A percentile compares a stretch with the other conserved stretches of the same genome.
Evolutionary conservation across 2,113 vertebrate genomes (phyloP).

Genomic region (Xenopus tropicalis): DNA sequence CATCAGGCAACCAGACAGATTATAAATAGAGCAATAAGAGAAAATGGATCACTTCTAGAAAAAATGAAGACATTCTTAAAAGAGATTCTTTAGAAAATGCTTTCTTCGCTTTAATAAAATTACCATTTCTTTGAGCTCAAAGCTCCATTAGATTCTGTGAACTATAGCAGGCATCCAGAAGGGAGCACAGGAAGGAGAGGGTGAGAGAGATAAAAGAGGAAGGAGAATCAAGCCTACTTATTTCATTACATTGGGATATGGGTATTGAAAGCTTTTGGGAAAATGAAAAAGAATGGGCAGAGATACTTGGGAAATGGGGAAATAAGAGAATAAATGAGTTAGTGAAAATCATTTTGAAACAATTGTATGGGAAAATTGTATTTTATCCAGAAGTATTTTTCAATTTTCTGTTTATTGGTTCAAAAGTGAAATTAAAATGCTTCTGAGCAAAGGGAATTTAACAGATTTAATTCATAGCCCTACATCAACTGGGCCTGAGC

Average conservation of each 20-base stretch:
- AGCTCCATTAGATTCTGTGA: conserved; percentile 23
- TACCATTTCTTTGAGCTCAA: conserved; percentile 24
- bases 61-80: conserved; percentile 23
- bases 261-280: not conserved
- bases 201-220: conserved; percentile 5
- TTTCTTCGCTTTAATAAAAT: conserved; percentile 35
- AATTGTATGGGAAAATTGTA: not conserved
- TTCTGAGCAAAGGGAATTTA: not conserved
- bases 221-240: conserved; percentile 16
- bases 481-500: not conserved
- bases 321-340: not conserved
- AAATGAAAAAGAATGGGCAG: conserved; percentile 5
- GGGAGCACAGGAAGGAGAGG: not conserved
- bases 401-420: not conserved
- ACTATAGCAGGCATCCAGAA: not conserved
- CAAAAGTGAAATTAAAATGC: not conserved
- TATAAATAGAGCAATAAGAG: conserved; percentile 19
- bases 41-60: conserved; percentile 25
- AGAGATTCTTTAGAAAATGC: conserved; percentile 15
- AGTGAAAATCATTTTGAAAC: not conserved
- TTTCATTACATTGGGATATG: conserved; percentile 1
- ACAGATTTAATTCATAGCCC: not conserved
- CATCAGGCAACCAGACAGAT: not conserved
- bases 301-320: not conserved
- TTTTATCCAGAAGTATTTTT: not conserved